These are phyloP conservation scores for Hedya salicella DNA, from an alignment of 2,888 invertebrate species.

Conservation along the genomic window DNA sequence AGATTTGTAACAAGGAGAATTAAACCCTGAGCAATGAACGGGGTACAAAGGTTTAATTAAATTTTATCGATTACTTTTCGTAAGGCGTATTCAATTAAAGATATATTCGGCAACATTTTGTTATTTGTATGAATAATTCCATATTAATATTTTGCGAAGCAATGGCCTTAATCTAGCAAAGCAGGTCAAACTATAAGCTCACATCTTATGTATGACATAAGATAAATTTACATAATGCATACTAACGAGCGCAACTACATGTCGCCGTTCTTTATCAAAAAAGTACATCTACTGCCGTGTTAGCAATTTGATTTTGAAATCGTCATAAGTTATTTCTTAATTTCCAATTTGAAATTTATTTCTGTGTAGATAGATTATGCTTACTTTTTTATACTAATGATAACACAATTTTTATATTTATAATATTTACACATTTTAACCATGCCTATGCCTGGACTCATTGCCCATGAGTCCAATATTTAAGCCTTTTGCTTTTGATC, in stretches of 20 bases:
- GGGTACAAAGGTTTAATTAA: neutral
- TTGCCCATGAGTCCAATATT: too few species aligned
- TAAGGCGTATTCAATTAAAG: too few species aligned
- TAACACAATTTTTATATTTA: too few species aligned
- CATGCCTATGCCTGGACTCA: too few species aligned
- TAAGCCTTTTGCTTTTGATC: too few species aligned
- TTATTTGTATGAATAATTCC: neutral
- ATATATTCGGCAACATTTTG: conserved; percentile 11
- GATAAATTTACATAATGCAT: conserved; percentile 39
- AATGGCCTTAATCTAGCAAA: conserved; percentile 36
- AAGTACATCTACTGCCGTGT: conserved; percentile 12
- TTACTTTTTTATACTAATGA: too few species aligned
- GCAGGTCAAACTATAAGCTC: conserved; percentile 37
- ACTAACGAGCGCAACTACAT: conserved; percentile 1
- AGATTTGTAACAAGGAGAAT: neutral
- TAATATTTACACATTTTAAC: too few species aligned
- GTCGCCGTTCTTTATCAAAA: conserved; percentile 18
- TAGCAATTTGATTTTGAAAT: neutral
- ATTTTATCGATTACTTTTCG: neutral
- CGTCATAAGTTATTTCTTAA: neutral
- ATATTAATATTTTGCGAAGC: conserved; percentile 10
- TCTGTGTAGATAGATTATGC: too few species aligned
- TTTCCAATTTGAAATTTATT: neutral
- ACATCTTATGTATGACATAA: conserved; percentile 36
- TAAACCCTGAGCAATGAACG: neutral